phyloP scores from a whole-genome alignment of 2,113 vertebrate species.

The Eonycteris spelaea region DNA sequence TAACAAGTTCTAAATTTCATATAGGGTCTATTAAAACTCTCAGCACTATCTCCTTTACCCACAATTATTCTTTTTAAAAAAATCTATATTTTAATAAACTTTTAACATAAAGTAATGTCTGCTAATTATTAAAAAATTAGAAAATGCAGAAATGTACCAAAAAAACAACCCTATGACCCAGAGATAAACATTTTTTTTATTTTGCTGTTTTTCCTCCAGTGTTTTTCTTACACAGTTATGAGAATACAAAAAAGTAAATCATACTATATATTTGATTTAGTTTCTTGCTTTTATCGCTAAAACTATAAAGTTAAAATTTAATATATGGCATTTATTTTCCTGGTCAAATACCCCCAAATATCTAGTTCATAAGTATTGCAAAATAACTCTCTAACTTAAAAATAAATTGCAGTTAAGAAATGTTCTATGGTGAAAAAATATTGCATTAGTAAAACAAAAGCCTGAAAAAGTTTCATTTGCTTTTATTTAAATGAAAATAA shows the following conservation, averaged over 20 bases:
- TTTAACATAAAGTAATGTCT: neutral
- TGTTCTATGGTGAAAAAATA: neutral
- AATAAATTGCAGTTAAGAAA: conserved; percentile 12
- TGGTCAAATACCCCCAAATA: neutral
- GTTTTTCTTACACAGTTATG: conserved; percentile 34
- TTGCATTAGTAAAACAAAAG: neutral
- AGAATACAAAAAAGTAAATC: conserved; percentile 35
- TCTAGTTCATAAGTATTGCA: neutral
- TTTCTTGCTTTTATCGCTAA: conserved; percentile 48
- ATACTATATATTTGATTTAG: conserved; percentile 12
- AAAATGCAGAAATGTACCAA: conserved; percentile 30
- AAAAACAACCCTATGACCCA: neutral
- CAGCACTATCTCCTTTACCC: neutral
- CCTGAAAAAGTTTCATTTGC: neutral
- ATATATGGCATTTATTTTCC: neutral
- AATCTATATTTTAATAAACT: neutral
- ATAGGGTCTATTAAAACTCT: neutral
- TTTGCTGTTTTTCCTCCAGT: neutral
- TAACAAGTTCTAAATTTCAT: neutral
- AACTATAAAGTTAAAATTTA: conserved; percentile 35
- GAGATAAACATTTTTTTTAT: neutral
- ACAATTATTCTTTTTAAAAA: neutral
- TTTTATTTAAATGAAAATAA: neutral
- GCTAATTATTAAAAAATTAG: neutral
- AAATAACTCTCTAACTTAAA: neutral